Percentiles rank a stretch among this genome's conserved stretches.
These are phyloP conservation scores for Garra rufa DNA, from an alignment of 2,113 vertebrate species.

Conservation along the genomic window DNA sequence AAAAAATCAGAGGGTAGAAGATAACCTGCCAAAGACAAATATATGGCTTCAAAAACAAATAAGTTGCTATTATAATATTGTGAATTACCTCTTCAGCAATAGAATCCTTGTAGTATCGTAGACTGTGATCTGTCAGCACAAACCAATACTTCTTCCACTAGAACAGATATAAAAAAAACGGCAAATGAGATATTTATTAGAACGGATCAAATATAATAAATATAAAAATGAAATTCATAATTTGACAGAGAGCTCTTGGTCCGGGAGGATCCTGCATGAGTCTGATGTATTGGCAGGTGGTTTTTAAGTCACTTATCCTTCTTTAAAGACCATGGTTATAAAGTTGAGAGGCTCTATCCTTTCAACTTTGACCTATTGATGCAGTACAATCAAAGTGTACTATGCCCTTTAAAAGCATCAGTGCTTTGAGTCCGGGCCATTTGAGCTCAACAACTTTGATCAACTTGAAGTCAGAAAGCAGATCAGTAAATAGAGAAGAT, in stretches of 20 bases:
- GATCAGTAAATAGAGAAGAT: background rate
- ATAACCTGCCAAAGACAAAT: no score
- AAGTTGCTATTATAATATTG: background rate
- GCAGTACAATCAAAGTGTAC: conserved; percentile 62
- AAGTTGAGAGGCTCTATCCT: conserved; percentile 42
- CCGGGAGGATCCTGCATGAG: background rate
- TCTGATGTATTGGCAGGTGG: background rate
- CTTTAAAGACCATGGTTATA: conserved; percentile 31
- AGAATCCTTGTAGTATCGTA: conserved; percentile 83
- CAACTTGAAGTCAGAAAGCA: background rate
- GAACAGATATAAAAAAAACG: conserved; percentile 13
- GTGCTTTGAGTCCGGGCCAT: conserved; percentile 31
- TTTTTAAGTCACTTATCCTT: conserved; percentile 21
- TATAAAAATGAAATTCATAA: conserved; percentile 22
- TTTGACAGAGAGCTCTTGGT: background rate
- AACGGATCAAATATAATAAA: background rate
- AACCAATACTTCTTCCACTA: conserved; percentile 86
- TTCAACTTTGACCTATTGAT: conserved; percentile 60
- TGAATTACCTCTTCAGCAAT: conserved; percentile 79
- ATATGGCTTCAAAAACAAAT: background rate
- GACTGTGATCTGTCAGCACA: conserved; percentile 81
- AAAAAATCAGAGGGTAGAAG: background rate
- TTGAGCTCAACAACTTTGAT: conserved; percentile 43
- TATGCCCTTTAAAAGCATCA: conserved; percentile 54
- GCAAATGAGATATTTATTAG: background rate